Evolutionary conservation across 2,888 invertebrate species (phyloP).

Genomic region (Chrysolina oricalcia): DNA sequence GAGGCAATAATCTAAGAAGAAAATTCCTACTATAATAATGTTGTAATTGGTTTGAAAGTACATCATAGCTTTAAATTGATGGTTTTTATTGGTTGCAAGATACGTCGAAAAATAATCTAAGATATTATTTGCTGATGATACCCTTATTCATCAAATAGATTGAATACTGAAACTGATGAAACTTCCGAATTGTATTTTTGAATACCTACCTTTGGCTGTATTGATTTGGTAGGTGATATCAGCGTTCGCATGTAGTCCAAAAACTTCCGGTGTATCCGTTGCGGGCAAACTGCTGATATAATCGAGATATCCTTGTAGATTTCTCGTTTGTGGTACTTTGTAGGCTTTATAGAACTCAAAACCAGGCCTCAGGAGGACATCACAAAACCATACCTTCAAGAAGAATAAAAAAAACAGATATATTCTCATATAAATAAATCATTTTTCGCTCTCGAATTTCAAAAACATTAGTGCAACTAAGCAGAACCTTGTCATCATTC

Average conservation of each 20-base stretch:
- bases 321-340: constrained; percentile 90
- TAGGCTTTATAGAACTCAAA: constrained; percentile 97
- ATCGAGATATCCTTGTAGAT: constrained; percentile 86
- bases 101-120: no score
- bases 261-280: constrained; percentile 94
- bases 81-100: no score
- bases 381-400: constrained; percentile 90
- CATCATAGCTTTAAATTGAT: no score
- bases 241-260: constrained; percentile 96
- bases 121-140: no score
- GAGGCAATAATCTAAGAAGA: no score
- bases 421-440: neutral
- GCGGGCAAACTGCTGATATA: constrained; percentile 90
- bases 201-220: constrained; percentile 85
- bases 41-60: no score
- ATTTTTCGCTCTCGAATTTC: no score
- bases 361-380: constrained; percentile 86
- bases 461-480: no score
- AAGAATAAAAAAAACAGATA: constrained; percentile 18
- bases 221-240: constrained; percentile 99
- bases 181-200: neutral
- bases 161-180: neutral
- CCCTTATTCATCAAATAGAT: neutral
- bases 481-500: no score
- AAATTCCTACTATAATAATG: no score